A percentile compares a stretch with the other conserved stretches of the same genome.
These are phyloP conservation scores for Lottia gigantea DNA, from an alignment of 2,888 invertebrate genomes.

Conservation along the genomic window DNA sequence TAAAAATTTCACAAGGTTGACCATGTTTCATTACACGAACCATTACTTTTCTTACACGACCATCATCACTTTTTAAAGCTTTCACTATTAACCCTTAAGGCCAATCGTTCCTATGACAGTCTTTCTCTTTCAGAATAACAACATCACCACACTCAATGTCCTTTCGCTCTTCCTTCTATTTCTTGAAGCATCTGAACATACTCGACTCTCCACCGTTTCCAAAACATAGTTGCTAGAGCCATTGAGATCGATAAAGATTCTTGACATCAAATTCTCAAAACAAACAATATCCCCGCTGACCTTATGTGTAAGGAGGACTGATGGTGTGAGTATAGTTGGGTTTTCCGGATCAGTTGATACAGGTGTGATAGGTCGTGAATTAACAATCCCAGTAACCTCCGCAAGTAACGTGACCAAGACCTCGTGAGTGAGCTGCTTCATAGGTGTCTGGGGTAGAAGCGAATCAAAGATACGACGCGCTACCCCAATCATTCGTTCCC, in stretches of 20 bases:
- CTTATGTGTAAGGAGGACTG: conserved; percentile 10
- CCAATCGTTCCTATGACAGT: too few relatives aligned
- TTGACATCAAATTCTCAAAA: not conserved
- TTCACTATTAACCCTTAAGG: too few relatives aligned
- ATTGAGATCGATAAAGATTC: not conserved
- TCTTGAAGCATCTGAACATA: not conserved
- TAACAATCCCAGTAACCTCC: conserved; percentile 8
- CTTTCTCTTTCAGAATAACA: too few relatives aligned
- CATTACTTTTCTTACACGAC: too few relatives aligned
- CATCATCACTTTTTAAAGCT: too few relatives aligned
- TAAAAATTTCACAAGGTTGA: too few relatives aligned
- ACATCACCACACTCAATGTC: too few relatives aligned
- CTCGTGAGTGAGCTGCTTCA: conserved; percentile 8
- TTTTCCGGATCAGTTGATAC: conserved; percentile 11
- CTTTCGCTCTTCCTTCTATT: not conserved
- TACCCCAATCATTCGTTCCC: not conserved
- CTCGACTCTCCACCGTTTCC: not conserved
- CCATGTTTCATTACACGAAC: too few relatives aligned
- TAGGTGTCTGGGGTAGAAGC: not conserved
- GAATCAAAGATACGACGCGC: too few relatives aligned
- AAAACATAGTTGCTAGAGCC: not conserved
- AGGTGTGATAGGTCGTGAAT: conserved; percentile 8
- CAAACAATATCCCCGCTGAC: not conserved
- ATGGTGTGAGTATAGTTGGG: conserved; percentile 1
- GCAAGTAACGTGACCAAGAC: not conserved